Base-by-base conservation (phyloP, 2,888 invertebrate species). In the Lypha dubia region DNA sequence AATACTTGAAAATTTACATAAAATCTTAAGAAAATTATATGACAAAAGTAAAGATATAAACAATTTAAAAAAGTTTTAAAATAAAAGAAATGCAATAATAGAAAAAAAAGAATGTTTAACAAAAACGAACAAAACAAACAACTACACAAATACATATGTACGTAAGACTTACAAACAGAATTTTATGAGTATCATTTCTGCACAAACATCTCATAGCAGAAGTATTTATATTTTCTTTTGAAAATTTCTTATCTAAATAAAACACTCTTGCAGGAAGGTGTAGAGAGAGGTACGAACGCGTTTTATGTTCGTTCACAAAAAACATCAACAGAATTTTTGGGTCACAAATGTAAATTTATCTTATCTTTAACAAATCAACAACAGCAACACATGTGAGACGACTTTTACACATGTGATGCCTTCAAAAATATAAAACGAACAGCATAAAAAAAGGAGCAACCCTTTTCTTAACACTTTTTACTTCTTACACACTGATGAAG, bases 111-210 rank as follows among this genome's bases (percentile, higher is more conserved):
- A 7, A 88, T 88, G 87, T 17, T 17, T 17, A 24, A 65, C 9
- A 65, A 9, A 28, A 62, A 63, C 44, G n/a, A 6, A 46, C n/a
- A 46, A 58, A 32, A n/a, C n/a, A n/a, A n/a, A n/a, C n/a, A n/a
- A n/a, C n/a, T n/a, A n/a, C n/a, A n/a, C n/a, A n/a, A n/a, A n/a
- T n/a, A n/a, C n/a, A n/a, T n/a, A n/a, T n/a, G n/a, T 35, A 46
- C 17, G n/a, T 7, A 44, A 44, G 5, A 17, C 13, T 38, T 88
- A 87, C 88, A 90, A n/a, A 89, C 87, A 89, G 90, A 90, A 90
- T 89, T 89, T 88, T 87, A 87, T n/a, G n/a, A n/a, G n/a, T n/a
- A n/a, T 24, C 11, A 13, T 11, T 11, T 13, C 32, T 17, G n/a
- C 24, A 32, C 28, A 65, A 38, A 77, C 88, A 87, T 85, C 87